Base-by-base conservation (phyloP, 2,113 vertebrate genomes). In the Rhynchopsitta pachyrhyncha region DNA sequence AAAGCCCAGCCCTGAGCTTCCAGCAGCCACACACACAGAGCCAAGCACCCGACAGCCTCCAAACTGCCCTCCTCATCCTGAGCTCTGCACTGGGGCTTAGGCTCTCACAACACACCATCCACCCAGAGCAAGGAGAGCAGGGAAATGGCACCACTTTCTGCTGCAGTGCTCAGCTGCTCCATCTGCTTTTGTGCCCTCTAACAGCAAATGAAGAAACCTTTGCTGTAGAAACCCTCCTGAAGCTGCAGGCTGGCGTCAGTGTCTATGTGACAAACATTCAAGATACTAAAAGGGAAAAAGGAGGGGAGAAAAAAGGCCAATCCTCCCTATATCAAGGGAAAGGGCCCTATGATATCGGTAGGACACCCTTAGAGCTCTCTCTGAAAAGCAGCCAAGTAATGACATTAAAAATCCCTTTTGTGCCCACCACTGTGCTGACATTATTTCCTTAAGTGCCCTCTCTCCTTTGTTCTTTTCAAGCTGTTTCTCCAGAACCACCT, bases 371-470 rank as follows among this genome's bases (percentile, higher is more conserved):
- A 74, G 28, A 78, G 55, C 19, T 78, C 8, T 50, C 64, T 70
- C 82, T 74, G 68, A 74, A 81, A 64, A 60, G 64, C 68, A 86
- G 88, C 7, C 82, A 90, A 83, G 67, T 42, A 85, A 76, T 42
- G 59, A 83, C 1, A 4, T 18, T 68, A 60, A 86, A 91, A 91
- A 50, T 64, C 37, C 31, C 46, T 63, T 79, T 86, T 17, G 60
- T 24, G 55, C 13, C 23, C 64, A 77, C 37, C 55, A 47, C n/a
- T 64, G 89, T 19, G 52, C 63, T 83, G 79, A 74, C 59, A 80
- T 67, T 52, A 76, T 86, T 92, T 89, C 81, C 59, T 92, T 68
- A 91, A 95, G 57, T 69, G 77, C 14, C n/a, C 49, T 76, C 66
- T 83, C n/a, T 62, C 44, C 52, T 52, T 80, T 84, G n/a, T 50